Evolutionary conservation across 2,797 vertebrate genomes (phyloP), one percentile per base, ranked within the genome.

Genomic region (Scomberomorus guttatus): DNA sequence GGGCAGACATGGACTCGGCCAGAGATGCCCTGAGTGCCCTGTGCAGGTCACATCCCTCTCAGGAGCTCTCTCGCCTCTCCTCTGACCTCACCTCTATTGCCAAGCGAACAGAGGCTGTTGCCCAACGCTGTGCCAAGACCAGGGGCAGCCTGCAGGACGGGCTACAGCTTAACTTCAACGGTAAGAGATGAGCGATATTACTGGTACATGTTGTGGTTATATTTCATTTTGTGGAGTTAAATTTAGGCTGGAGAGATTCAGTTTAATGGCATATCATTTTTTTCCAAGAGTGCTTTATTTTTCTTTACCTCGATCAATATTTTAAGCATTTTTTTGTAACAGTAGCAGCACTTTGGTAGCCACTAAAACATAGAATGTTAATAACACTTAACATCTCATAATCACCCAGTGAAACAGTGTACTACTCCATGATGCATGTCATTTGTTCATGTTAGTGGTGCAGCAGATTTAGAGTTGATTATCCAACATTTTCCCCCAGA

Each of bases 31-130:
- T 99, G 68, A 97, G 96, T 14, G 89, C 94, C 22, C 92, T 99
- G 39, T 98, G 97, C 87, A 96, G 98, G 82, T 96, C 96, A 34
- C 96, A 97, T 88, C 97, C 97, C 48, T 97, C 96, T 0, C 91
- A 87, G 11, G 97, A 97, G 83, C 87, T 99, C 87, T 96, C 96
- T 71, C 76, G 81, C 57, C 94, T 99, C 79, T 97, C 97, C 18
- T 74, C 91, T 70, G 94, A 95, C 42, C 91, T 99, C 92, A 97
- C 96, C 0, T 92, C 93, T 6, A 93, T 99, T 54, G 94, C 95
- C 83, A 98, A 97, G 91, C 95, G 96, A 46, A 96, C 97, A 0
- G 97, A 99, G 86, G 92, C 95, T 12, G 95, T 96, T 24, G 96
- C 95, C 72, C 96, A 97, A 77, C 87, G 95, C 60, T 96, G 96